Evolutionary conservation across 2,888 invertebrate genomes (phyloP), one percentile per base, ranked within the genome.

Genomic region (Nipponacmea schrenckii): DNA sequence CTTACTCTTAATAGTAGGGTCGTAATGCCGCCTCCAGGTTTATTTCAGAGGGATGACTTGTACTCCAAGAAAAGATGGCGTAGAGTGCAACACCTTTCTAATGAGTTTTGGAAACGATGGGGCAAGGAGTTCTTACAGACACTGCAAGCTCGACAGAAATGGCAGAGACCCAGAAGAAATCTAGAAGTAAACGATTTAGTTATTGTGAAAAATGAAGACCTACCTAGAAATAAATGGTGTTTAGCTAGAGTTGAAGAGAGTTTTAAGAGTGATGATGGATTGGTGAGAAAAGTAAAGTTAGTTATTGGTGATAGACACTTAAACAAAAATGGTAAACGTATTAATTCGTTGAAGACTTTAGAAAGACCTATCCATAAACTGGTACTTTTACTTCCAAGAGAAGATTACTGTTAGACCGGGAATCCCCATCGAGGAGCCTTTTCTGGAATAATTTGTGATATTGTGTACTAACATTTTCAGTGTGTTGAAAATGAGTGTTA

Each of bases 141-240:
- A 17, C 64, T 73, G 26, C 73, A 70, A 27, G 17, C 20, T 15
- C 17, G 73, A 20, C 68, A 62, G n/a, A 73, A 73, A 44, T 71
- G 70, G 70, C 14, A 39, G 2, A 5, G 39, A 10, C 17, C 27
- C 48, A n/a, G 14, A 14, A 24, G 39, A 48, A 68, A 62, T 26
- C 14, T 68, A 7, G 39, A 7, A 14, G 20, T 68, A 14, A 48
- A 50, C 5, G 73, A 73, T 63, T n/a, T 73, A 15, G 70, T 73
- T 15, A 15, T 73, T n/a, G 20, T 73, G 5, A 14, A 44, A n/a
- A 31, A 73, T 20, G 65, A 66, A 20, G 45, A 64, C 20, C n/a
- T 39, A 24, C 64, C n/a, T n/a, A n/a, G n/a, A n/a, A n/a, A n/a
- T n/a, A n/a, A n/a, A n/a, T n/a, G n/a, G n/a, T n/a, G n/a, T n/a